Evolutionary conservation across 92 coral and sea anemone genomes (phyloP), one percentile per base, ranked within the genome.

Genomic region (Zoanthus gigantus): DNA sequence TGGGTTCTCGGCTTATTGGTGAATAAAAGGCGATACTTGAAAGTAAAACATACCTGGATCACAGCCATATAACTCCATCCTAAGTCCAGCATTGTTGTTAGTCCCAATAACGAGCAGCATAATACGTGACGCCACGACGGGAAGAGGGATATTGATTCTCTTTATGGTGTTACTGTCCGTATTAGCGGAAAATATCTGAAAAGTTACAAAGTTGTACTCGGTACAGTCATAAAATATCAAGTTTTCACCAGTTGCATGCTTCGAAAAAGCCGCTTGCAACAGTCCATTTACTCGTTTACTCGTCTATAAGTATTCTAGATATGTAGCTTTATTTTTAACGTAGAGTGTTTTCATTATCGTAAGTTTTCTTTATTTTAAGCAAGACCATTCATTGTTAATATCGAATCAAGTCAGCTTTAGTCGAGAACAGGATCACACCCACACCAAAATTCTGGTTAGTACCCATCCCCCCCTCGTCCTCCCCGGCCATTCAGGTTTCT

Each of bases 51-150:
- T 63, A 92, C 98, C 98, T 7, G 98, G 95, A 37, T 89, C 72
- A 74, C 98, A 94, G 15, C 98, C 98, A 83, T 92, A 94, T 42
- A 94, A 74, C 68, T 94, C 95, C 98, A 94, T 91, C 68, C 98
- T 91, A 46, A 94, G 79, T 71, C 92, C 95, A 9, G 84, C 92
- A 71, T 94, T 94, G 65, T 91, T 90, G 46, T 91, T 57, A 74
- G 48, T 74, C 2, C 53, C 72, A n/a, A 85, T 65, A 32, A 90
- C 79, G 0, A 31, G 17, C 71, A 94, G 5, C 84, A 94, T 85
- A n/a, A 94, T 87, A 14, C 48, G n/a, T 61, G 92, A 71, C 66
- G 98, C 90, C 0, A 89, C 66, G 23, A 94, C 95, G 0, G 98
- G 98, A 56, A 88, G 87, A 28, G 95, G 92, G 17, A 94, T 83